Evolutionary conservation across 2,888 invertebrate species (phyloP).

Genomic region (Lasioglossum vierecki): DNA sequence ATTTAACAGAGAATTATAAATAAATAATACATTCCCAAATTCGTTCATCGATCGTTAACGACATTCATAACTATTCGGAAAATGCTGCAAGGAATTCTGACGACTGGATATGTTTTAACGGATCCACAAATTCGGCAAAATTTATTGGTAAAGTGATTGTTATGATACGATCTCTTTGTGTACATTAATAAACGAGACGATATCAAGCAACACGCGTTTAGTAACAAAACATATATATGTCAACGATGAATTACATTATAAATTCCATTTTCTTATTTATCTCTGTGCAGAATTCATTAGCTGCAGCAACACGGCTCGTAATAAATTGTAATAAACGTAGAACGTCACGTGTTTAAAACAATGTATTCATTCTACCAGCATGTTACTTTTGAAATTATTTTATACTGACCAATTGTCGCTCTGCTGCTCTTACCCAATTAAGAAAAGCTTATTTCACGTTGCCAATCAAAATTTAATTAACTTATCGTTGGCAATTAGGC

Average conservation of each 20-base stretch:
- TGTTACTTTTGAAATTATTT: neutral
- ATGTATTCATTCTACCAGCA: neutral
- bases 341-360: neutral
- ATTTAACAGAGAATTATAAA: neutral
- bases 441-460: neutral
- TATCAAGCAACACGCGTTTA: neutral
- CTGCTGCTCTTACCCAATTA: neutral
- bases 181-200: neutral
- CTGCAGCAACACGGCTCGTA: neutral
- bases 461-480: constrained; percentile 1
- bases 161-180: neutral
- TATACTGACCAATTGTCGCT: neutral
- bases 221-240: neutral
- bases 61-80: neutral
- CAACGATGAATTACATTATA: neutral
- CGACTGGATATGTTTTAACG: neutral
- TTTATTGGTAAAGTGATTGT: neutral
- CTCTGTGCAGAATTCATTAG: neutral
- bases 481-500: neutral
- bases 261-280: neutral
- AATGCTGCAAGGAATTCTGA: neutral
- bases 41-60: neutral
- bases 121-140: neutral
- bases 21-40: neutral
- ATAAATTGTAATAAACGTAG: neutral